Evolutionary conservation across 2,113 vertebrate species (phyloP).

Genomic region (Tragulus kanchil): DNA sequence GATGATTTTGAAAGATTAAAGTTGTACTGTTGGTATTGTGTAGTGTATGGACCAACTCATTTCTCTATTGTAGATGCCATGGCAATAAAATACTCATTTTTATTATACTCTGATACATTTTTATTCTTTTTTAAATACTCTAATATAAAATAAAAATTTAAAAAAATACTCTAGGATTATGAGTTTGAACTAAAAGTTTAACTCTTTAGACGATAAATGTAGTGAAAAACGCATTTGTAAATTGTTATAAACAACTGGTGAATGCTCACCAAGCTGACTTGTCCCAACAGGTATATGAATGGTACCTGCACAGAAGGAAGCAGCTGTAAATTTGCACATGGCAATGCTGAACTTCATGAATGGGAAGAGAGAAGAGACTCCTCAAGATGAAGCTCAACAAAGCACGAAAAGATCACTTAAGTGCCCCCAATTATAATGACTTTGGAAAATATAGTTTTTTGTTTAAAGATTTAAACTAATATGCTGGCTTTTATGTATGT

Average conservation of each 20-base stretch:
- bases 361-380: conserved; percentile 96
- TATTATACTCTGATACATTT: not conserved
- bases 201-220: not conserved
- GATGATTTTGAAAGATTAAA: conserved; percentile 89
- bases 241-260: not conserved
- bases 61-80: not conserved
- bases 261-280: not conserved
- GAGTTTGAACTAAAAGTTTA: not conserved
- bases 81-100: not conserved
- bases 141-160: not conserved
- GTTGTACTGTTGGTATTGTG: conserved; percentile 90
- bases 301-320: conserved; percentile 94
- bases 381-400: conserved; percentile 98
- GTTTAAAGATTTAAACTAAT: conserved; percentile 99
- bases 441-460: conserved; percentile 99
- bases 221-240: not conserved
- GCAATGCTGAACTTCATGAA: conserved; percentile 95
- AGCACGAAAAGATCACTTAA: conserved; percentile 98
- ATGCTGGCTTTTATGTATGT: conserved; percentile 85
- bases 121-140: not conserved
- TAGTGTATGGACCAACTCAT: conserved; percentile 88
- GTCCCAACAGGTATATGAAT: conserved; percentile 91
- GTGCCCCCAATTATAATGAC: conserved; percentile 99
- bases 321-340: conserved; percentile 96
- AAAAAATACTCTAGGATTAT: not conserved